Evolutionary conservation across 2,797 vertebrate species (phyloP).

Genomic region (Prunella strophiata): DNA sequence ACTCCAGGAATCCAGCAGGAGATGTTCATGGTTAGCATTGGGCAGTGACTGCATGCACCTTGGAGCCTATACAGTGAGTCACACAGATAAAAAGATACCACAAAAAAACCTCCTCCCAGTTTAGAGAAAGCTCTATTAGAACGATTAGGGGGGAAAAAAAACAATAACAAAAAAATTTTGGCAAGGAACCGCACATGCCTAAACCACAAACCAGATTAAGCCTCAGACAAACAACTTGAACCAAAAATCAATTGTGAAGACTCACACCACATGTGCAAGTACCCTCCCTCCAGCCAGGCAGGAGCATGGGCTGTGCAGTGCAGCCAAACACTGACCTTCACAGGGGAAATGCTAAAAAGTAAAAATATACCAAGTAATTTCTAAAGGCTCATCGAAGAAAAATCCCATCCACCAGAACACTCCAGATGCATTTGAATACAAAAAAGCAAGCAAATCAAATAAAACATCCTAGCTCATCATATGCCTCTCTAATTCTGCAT

Average conservation of each 20-base stretch:
- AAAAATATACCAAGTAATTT: neutral
- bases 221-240: slow-evolving; percentile 12
- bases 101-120: neutral
- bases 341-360: neutral
- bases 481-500: neutral
- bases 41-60: neutral
- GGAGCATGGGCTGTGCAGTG: rapidly evolving
- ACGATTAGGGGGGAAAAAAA: rapidly evolving
- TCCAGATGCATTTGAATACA: neutral
- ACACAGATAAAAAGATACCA: neutral
- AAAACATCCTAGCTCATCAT: neutral
- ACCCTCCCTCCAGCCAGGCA: neutral
- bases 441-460: neutral
- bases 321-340: neutral
- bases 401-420: neutral
- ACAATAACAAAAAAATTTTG: neutral
- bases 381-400: neutral
- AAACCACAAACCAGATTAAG: slow-evolving; percentile 17
- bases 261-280: neutral
- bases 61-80: neutral
- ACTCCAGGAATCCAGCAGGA: neutral
- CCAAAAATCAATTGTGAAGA: neutral
- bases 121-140: neutral
- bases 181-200: neutral
- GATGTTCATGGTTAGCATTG: neutral